Percentiles rank a stretch among this genome's conserved stretches.
Evolutionary conservation across 1,140 invertebrate genomes (phyloP).

Genomic region (Magallana gigas): DNA sequence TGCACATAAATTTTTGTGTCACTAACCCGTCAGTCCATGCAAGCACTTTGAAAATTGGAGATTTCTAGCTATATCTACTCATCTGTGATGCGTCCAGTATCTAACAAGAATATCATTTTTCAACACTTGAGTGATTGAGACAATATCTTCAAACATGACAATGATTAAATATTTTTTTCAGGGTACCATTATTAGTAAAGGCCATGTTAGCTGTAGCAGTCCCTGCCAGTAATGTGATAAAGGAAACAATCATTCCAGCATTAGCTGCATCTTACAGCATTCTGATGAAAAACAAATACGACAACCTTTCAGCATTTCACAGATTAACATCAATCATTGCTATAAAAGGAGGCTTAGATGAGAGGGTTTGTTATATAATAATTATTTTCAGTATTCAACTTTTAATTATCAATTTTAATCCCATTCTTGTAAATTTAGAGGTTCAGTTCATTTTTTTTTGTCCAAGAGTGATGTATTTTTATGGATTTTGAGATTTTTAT

Average conservation of each 20-base stretch:
- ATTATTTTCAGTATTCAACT: conserved; percentile 6
- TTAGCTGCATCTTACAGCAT: conserved; percentile 3
- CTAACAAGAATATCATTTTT: neutral
- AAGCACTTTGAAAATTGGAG: neutral
- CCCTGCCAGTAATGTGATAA: neutral
- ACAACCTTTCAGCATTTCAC: conserved; percentile 3
- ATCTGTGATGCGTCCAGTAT: too few species aligned
- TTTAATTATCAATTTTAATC: neutral
- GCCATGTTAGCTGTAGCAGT: conserved; percentile 13
- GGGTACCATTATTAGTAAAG: conserved; percentile 9
- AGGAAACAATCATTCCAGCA: neutral
- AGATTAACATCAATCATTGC: neutral
- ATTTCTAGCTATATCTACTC: neutral
- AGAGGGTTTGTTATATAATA: conserved; percentile 7
- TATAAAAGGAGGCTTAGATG: conserved; percentile 10
- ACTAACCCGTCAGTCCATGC: neutral
- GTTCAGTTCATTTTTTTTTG: neutral
- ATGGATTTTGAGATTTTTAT: conserved; percentile 1
- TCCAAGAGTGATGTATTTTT: neutral
- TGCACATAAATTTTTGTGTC: neutral
- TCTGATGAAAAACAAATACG: neutral
- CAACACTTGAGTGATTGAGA: neutral
- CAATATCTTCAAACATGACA: conserved; percentile 10
- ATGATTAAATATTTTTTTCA: conserved; percentile 6
- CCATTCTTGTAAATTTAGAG: conserved; percentile 10